Conservation (phyloP, 23 tunicate genomes). For the Ascidia mentula region DNA sequence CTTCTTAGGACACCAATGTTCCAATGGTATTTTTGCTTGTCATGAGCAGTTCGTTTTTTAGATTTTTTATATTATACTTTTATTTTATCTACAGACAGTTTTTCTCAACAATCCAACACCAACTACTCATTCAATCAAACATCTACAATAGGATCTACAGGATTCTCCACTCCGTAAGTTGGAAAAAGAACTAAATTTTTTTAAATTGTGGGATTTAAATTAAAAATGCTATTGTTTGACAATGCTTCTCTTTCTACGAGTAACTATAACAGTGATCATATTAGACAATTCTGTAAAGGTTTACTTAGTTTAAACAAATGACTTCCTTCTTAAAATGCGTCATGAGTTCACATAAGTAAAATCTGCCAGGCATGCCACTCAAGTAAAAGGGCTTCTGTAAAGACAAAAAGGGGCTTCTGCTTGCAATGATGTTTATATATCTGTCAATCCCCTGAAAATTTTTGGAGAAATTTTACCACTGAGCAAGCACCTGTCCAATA, state of each 20-base stretch:
- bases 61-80: not conserved
- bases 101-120: not conserved
- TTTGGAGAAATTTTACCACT: slow-evolving; percentile 8
- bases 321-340: no score
- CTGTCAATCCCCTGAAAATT: slow-evolving; percentile 37
- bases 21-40: not conserved
- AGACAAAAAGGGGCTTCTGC: no score
- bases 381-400: no score
- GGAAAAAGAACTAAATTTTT: no score
- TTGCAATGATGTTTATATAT: slow-evolving; percentile 40
- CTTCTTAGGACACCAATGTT: not conserved
- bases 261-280: no score
- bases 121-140: not conserved
- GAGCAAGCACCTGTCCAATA: not conserved
- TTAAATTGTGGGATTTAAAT: no score
- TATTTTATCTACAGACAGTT: not conserved
- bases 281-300: no score
- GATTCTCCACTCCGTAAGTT: not conserved
- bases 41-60: not conserved
- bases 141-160: not conserved
- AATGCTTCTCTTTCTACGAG: no score
- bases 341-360: no score
- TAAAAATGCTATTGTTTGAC: no score
- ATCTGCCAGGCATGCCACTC: no score
- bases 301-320: no score